Evolutionary conservation across 2,113 vertebrate species (phyloP).

Genomic region (Bungarus multicinctus): DNA sequence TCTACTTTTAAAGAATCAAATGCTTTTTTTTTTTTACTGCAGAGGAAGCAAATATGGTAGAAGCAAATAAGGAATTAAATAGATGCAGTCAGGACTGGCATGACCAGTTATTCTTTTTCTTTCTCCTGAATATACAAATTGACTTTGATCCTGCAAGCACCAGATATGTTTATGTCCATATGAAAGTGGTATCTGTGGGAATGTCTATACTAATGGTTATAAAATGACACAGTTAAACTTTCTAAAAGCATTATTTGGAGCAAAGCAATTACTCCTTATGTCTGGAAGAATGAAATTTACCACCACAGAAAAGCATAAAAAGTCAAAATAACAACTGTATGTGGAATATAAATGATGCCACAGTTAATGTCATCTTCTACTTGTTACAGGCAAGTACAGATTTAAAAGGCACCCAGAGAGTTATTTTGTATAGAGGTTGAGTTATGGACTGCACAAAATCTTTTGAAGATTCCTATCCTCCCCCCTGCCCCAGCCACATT

Average conservation of each 20-base stretch:
- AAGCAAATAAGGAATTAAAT: slow-evolving; percentile 39
- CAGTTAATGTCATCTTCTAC: neutral
- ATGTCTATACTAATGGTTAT: slow-evolving; percentile 12
- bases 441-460: neutral
- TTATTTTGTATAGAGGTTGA: neutral
- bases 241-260: neutral
- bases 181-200: slow-evolving; percentile 21
- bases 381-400: neutral
- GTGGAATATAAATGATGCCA: slow-evolving; percentile 15
- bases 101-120: neutral
- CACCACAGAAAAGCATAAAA: slow-evolving; percentile 13
- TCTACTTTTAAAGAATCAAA: neutral
- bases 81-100: neutral
- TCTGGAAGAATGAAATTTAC: slow-evolving; percentile 27
- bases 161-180: slow-evolving; percentile 3
- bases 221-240: slow-evolving; percentile 21
- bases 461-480: neutral
- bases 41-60: neutral
- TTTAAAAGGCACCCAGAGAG: neutral
- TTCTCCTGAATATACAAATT: slow-evolving; percentile 21
- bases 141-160: slow-evolving; percentile 3
- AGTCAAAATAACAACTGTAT: slow-evolving; percentile 15
- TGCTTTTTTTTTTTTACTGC: neutral
- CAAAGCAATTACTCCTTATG: slow-evolving; percentile 38
- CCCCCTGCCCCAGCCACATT: neutral